Evolutionary conservation across 2,888 invertebrate genomes (phyloP), one percentile per base, ranked within the genome.

Genomic region (Acrobasis suavella): DNA sequence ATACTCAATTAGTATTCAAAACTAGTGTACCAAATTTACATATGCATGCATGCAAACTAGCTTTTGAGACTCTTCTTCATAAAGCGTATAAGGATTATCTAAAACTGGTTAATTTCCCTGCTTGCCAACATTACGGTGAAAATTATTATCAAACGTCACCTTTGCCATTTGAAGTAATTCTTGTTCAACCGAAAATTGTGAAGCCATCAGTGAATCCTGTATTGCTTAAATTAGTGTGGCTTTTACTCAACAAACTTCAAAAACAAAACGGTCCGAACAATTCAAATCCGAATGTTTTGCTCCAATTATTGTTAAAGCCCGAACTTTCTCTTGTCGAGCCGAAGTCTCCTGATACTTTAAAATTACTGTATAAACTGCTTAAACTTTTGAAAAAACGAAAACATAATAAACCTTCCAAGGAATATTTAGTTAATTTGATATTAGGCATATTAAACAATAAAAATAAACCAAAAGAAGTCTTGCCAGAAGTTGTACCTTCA

Each of bases 91-190:
- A 3, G 14, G 17, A 56, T 14, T 56, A 56, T 46, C 17, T 56
- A 7, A 42, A 42, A 56, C 56, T 56, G 1, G 42, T 22, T 42
- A 17, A 9, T 7, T 22, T 42, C 5, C 56, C 56, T 42, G 42
- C 16, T 56, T 56, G 56, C 38, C 56, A 56, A 12, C 17, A 56
- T 14, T 14, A 17, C 8, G 42, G 17, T 8, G 3, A 17, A 12
- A 56, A 17, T 42, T 14, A 14, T 5, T 56, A 16, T 14, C 56
- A 42, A 12, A 10, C 42, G 14, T 14, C 14, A 14, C 1, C 5
- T 42, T 42, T 42, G 56, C 56, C 56, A 14, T 56, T 56, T 22
- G 42, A 56, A 42, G 42, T 56, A 14, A 42, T 42, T 17, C 17
- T 46, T 12, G 42, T 56, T 1, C 9, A 46, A 46, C 14, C 12